Base-by-base conservation (phyloP, 2,797 vertebrate genomes). In the Scolopax rusticola region DNA sequence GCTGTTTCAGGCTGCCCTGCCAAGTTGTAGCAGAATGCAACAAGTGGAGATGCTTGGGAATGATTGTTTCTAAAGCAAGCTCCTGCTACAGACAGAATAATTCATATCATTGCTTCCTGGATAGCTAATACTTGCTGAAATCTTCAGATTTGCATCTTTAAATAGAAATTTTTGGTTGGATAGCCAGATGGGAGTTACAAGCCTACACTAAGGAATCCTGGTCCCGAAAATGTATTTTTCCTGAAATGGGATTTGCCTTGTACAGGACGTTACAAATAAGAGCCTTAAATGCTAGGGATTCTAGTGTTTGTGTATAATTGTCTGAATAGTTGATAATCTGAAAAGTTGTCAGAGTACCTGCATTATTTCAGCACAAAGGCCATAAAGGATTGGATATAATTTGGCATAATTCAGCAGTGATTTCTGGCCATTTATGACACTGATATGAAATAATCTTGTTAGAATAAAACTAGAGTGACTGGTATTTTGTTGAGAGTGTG, bases 21-120 rank as follows among this genome's bases (percentile, higher is more conserved):
- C 4, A 15, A 12, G 25, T 56, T 47, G 18, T 23, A 36, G 27
- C 36, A 18, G 40, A 38, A 67, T 3, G 9, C 40, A 43, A 16
- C 40, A 38, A 40, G 24, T 4, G 15, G 73, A 57, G 53, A 33
- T 48, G 27, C 12, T 41, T 41, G 47, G 69, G 48, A 28, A n/a
- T 9, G 19, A 17, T 3, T 65, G 18, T 48, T 79, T 61, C 32
- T 50, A 57, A 47, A 53, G 38, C 27, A 33, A 64, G 43, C 19
- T 78, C 48, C 45, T 1, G 16, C 40, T n/a, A 53, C 14, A 8
- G 63, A 87, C 10, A 0, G 0, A n/a, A 27, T 61, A 0, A 4
- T 27, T 74, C 2, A 0, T 36, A 21, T 33, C 4, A 0, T 36
- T 36, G 23, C 27, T 90, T 77, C 25, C 53, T 30, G 43, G 25